Percentiles rank a stretch among this genome's conserved stretches.
Conservation (phyloP, 2,113 vertebrate species). For the Indri indri region DNA sequence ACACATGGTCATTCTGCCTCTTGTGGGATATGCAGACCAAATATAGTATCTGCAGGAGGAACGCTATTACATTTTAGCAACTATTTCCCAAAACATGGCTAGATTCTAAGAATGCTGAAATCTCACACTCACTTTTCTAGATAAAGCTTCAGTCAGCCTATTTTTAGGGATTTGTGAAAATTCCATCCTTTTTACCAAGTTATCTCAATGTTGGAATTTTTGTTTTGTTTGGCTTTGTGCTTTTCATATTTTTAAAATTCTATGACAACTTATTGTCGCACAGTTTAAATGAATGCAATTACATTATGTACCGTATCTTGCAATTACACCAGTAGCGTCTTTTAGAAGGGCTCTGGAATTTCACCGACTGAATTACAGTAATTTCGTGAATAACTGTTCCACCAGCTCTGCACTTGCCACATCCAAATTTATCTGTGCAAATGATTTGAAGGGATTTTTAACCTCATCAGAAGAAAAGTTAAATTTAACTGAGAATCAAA, state of each 20-base stretch:
- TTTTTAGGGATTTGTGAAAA: constrained; percentile 38
- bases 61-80: constrained; percentile 59
- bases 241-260: neutral
- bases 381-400: constrained; percentile 55
- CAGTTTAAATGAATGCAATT: neutral
- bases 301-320: neutral
- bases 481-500: neutral
- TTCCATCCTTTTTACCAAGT: constrained; percentile 11
- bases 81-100: constrained; percentile 56
- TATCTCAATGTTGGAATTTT: constrained; percentile 23
- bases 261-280: neutral
- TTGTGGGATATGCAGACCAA: constrained; percentile 45
- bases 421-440: constrained; percentile 37
- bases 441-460: constrained; percentile 47
- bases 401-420: neutral
- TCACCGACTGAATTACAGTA: constrained; percentile 13
- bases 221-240: constrained; percentile 48
- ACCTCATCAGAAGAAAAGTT: constrained; percentile 11
- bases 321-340: neutral
- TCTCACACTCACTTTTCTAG: constrained; percentile 44
- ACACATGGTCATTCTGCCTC: constrained; percentile 55
- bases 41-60: constrained; percentile 62
- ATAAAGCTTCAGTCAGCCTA: neutral
- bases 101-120: constrained; percentile 21
- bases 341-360: constrained; percentile 60